Base-by-base conservation (phyloP, 2,797 vertebrate genomes). In the Acrocephalus scirpaceus region DNA sequence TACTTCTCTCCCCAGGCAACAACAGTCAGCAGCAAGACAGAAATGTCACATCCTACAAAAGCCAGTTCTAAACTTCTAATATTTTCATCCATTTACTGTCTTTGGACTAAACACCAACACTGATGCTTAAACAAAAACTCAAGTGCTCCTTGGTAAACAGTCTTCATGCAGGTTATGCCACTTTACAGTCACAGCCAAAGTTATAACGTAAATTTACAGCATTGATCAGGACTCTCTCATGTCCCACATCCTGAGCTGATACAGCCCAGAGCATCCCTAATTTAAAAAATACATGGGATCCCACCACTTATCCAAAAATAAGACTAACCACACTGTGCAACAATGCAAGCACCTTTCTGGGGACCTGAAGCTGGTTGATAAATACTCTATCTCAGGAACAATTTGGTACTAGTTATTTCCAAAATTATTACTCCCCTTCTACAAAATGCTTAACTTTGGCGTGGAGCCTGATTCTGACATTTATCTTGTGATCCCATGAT, bases 21-120 rank as follows among this genome's bases (percentile, higher is more conserved):
- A 1, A 82, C 76, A 3, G 1, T 45, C 65, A 85, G 25, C 69
- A 82, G 44, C 42, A 64, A 73, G 88, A 92, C 79, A 76, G 13
- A 92, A 91, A 85, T 45, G 50, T 65, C 77, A 90, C 80, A 76
- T 93, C 60, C 71, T 76, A 82, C 44, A 85, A 64, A 90, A 90
- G 9, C 26, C 32, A 60, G n/a, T 23, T 82, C 22, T 62, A 86
- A 92, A 86, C 18, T 65, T 66, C 44, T 61, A 88, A 34, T 47
- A 76, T 32, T 64, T 92, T 79, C 44, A 78, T 20, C 62, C 45
- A 42, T 62, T 91, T 62, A 61, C 56, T 58, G 3, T 71, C 82
- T 82, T 64, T 66, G 54, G 54, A 53, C 58, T 75, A 75, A 80
- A 72, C 5, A 30, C 30, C 36, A 86, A n/a, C 13, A 58, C 18